phyloP scores from a whole-genome alignment of 2,113 vertebrate species.

The Tragelaphus imberbis region DNA sequence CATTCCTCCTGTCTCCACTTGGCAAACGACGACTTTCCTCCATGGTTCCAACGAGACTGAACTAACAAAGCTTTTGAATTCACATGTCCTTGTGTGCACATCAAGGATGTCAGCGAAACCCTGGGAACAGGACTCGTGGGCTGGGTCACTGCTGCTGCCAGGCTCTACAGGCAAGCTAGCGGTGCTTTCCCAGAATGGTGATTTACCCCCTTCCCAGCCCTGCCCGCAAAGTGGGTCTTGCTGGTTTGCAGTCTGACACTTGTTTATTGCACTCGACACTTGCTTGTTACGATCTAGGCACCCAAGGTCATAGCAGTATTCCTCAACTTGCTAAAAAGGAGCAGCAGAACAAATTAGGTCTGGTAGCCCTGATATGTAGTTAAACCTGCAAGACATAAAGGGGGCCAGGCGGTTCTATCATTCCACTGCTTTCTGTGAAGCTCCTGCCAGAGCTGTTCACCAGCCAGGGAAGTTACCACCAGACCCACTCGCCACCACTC shows the following conservation, averaged over 20 bases:
- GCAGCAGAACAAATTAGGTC: background rate
- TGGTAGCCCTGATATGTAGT: background rate
- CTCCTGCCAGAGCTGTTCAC: background rate
- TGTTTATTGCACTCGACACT: background rate
- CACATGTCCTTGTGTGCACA: background rate
- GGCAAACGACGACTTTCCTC: background rate
- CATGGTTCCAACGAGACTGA: background rate
- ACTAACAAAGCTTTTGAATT: constrained; percentile 35
- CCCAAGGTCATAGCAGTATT: background rate
- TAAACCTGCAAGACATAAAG: background rate
- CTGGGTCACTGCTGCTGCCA: background rate
- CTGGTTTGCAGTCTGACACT: background rate
- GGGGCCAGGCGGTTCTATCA: fast-evolving
- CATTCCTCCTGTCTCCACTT: background rate
- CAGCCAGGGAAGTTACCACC: background rate
- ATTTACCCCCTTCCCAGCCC: background rate
- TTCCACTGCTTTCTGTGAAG: background rate
- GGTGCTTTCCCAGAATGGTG: background rate
- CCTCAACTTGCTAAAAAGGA: background rate
- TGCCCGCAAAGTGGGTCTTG: background rate
- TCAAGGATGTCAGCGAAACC: background rate
- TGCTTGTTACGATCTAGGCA: background rate
- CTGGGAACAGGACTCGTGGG: background rate
- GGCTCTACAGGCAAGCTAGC: background rate
- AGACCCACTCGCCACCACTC: background rate